Evolutionary conservation across 2,888 invertebrate genomes (phyloP), one percentile per base, ranked within the genome.

Genomic region (Cabera pusaria): DNA sequence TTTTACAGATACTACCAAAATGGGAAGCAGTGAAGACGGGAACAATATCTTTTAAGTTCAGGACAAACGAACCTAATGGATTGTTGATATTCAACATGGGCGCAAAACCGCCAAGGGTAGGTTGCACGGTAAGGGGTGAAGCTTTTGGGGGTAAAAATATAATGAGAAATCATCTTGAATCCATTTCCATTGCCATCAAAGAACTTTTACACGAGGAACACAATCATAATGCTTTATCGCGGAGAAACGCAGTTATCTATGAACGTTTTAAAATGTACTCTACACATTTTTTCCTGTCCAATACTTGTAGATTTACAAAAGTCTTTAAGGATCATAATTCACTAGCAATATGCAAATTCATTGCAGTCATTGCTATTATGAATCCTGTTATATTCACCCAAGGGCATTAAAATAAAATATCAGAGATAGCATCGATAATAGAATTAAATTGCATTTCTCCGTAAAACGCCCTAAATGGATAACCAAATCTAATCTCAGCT

Each of bases 1-100:
- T 67, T 67, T 84, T 82, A 52, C 91, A 96, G 95, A 93, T 95
- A 32, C 85, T 98, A 62, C 97, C 97, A 22, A 94, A 95, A 35
- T 97, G 97, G 97, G 96, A 97, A 73, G 95, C 96, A 1, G 95
- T 96, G 67, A 94, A 95, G 69, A 93, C 94, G 11, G 97, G 97
- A 44, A 95, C 95, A 12, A 94, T 98, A 67, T 95, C 96, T 22
- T 96, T 98, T 86, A 97, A 98, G 88, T 97, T 99, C 71, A 93
- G 98, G 46, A 98, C 98, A 24, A 97, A 96, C 74, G 98, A 98
- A 79, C 95, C 96, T 3, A 97, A 98, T 69, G 98, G 98, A 10
- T 91, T 99, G 53, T 93, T 99, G 35, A 93, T 98, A 72, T 96
- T 97, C 91, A 97, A 97, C 78, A 95, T 95, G 65, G 97, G 96